These are phyloP conservation scores for Cynoglossus semilaevis DNA, from an alignment of 2,113 vertebrate species.

Conservation along the genomic window DNA sequence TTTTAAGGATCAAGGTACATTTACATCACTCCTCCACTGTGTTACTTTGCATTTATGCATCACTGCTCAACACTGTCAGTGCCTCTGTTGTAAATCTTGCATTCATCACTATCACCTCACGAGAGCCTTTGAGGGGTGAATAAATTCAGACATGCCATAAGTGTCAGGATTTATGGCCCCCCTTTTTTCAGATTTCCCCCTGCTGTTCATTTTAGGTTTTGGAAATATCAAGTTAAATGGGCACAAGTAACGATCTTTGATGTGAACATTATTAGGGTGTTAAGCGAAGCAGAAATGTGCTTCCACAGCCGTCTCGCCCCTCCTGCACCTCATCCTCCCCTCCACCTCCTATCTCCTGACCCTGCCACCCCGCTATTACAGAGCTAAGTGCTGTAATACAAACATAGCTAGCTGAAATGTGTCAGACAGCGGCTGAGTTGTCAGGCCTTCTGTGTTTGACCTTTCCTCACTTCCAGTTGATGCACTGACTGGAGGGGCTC, in stretches of 20 bases:
- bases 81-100: background rate
- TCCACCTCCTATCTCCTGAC: constrained; percentile 37
- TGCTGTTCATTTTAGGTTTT: constrained; percentile 30
- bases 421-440: constrained; percentile 72
- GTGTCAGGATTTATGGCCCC: background rate
- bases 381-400: constrained; percentile 75
- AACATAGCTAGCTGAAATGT: constrained; percentile 72
- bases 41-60: background rate
- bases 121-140: background rate
- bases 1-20: background rate
- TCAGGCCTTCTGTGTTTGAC: constrained; percentile 74
- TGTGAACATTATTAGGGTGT: constrained; percentile 73
- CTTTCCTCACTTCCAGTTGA: constrained; percentile 73
- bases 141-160: background rate
- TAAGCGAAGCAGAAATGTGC: constrained; percentile 70
- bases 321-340: background rate
- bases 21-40: background rate
- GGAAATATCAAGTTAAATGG: constrained; percentile 58
- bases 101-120: background rate
- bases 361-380: constrained; percentile 68
- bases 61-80: background rate
- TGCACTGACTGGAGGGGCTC: constrained; percentile 71
- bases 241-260: constrained; percentile 63
- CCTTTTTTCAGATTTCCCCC: background rate
- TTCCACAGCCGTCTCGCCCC: constrained; percentile 36